These are phyloP conservation scores for Mizuhopecten yessoensis DNA, from an alignment of 1,140 invertebrate genomes.

Conservation along the genomic window DNA sequence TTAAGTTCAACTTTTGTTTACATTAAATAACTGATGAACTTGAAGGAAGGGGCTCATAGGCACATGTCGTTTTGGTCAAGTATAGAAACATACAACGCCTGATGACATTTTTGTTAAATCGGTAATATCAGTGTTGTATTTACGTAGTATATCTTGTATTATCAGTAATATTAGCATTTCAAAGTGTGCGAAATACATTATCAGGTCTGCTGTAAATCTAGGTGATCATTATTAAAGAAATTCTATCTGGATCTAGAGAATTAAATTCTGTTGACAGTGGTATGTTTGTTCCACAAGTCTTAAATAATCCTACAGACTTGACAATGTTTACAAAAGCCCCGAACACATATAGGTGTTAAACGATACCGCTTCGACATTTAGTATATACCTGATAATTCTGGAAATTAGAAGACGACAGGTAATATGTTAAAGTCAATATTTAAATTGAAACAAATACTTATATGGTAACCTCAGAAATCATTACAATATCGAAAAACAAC, in stretches of 20 bases:
- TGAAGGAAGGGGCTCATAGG: too few species aligned
- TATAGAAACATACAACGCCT: background rate
- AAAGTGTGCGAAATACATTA: slow-evolving; percentile 28
- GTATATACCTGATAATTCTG: slow-evolving; percentile 9
- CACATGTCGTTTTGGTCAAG: background rate
- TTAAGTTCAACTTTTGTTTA: too few species aligned
- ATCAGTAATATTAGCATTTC: slow-evolving; percentile 27
- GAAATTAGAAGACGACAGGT: background rate
- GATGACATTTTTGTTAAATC: background rate
- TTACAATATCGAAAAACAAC: background rate
- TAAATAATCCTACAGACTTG: slow-evolving; percentile 2
- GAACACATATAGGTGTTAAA: slow-evolving; percentile 22
- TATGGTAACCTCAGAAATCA: background rate
- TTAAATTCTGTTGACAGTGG: background rate
- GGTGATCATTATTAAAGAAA: slow-evolving; percentile 40
- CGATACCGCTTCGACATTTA: background rate
- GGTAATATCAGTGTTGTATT: background rate
- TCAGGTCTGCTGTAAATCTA: background rate
- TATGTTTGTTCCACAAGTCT: slow-evolving; percentile 17
- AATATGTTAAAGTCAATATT: background rate
- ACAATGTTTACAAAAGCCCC: background rate
- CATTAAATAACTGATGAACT: too few species aligned
- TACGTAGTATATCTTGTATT: background rate
- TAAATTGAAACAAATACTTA: background rate
- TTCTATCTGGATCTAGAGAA: background rate